phyloP scores from a whole-genome alignment of 2,888 invertebrate genomes.

The Saturnia pavonia region DNA sequence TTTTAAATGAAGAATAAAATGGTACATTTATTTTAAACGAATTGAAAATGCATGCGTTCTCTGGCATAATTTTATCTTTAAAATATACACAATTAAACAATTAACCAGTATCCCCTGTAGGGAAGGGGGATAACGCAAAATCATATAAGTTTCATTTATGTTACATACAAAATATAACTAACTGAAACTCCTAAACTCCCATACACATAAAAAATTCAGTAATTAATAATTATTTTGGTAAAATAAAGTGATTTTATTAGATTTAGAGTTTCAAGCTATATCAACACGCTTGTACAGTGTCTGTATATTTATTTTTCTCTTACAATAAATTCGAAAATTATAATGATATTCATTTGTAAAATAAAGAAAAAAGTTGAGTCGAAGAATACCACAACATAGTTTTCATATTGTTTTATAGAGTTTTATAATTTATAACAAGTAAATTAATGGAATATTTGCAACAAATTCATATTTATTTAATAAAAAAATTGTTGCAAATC shows the following conservation, averaged over 20 bases:
- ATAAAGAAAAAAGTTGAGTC: constrained; percentile 6
- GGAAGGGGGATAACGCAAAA: not conserved
- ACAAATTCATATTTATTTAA: too few relatives aligned
- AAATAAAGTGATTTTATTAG: not conserved
- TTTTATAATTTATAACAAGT: not conserved
- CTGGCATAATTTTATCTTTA: too few relatives aligned
- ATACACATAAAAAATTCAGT: too few relatives aligned
- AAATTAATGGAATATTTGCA: not conserved
- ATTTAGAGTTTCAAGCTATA: not conserved
- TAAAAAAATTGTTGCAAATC: not conserved
- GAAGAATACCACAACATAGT: not conserved
- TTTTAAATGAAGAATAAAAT: not conserved
- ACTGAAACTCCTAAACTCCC: not conserved
- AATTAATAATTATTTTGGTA: too few relatives aligned
- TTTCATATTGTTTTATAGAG: not conserved
- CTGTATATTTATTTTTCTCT: not conserved
- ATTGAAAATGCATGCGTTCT: not conserved
- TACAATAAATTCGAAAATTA: not conserved
- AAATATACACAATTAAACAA: not conserved
- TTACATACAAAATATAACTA: not conserved
- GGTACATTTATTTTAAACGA: not conserved
- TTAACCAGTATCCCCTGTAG: not conserved
- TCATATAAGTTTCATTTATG: not conserved
- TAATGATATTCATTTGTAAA: not conserved
- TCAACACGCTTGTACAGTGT: not conserved